Percentiles rank a stretch among this genome's conserved stretches.
Evolutionary conservation across 2,888 invertebrate species (phyloP).

Genomic region (Anoncus sp.): DNA sequence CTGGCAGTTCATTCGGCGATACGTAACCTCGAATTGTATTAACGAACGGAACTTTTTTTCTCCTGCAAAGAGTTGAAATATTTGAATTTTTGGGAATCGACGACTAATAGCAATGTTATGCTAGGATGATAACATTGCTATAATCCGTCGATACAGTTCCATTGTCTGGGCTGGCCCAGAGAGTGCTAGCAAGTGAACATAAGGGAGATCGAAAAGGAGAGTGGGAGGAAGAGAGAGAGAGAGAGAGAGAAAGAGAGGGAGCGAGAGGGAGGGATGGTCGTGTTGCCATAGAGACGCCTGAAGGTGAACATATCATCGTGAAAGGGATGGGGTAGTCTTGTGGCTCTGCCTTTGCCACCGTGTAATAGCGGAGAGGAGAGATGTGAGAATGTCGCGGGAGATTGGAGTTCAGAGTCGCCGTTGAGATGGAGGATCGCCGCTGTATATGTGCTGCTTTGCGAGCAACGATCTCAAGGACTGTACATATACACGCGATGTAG

Average conservation of each 20-base stretch:
- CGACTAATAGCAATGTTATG: no score
- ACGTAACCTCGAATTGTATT: no score
- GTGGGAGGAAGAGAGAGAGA: conserved; percentile 5
- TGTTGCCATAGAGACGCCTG: conserved; percentile 81
- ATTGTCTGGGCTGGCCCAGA: conserved; percentile 34
- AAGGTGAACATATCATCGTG: conserved; percentile 65
- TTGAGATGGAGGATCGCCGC: conserved; percentile 49
- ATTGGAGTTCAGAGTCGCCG: conserved; percentile 56
- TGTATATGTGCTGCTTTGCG: conserved; percentile 31
- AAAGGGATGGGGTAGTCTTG: conserved; percentile 34
- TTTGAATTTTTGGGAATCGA: no score
- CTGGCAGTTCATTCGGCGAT: no score
- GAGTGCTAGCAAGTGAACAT: background rate
- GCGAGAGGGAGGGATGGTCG: conserved; percentile 69
- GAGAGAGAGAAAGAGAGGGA: background rate
- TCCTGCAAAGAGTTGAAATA: no score
- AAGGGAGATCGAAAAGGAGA: background rate
- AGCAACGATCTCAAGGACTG: conserved; percentile 34
- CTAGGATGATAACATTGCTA: no score
- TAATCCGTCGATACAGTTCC: conserved; percentile 41
- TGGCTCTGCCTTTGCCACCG: conserved; percentile 34
- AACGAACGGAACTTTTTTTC: no score
- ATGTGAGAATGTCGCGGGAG: conserved; percentile 64
- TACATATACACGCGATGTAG: conserved; percentile 1
- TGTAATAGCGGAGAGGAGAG: conserved; percentile 58